A percentile compares a stretch with the other conserved stretches of the same genome.
Conservation (phyloP, 2,888 invertebrate genomes). For the Thera britannica region DNA sequence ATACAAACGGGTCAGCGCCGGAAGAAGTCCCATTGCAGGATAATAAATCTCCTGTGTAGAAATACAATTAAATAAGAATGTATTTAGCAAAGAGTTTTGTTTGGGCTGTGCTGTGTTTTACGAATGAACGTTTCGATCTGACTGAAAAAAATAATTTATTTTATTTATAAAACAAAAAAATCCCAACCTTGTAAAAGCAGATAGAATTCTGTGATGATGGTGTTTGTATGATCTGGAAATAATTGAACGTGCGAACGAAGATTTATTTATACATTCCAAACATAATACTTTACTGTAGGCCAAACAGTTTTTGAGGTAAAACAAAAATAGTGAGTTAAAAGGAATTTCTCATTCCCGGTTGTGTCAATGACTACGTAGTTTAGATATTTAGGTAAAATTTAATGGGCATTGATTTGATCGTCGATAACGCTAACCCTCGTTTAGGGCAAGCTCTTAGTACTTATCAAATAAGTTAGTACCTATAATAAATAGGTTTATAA, state of each 20-base stretch:
- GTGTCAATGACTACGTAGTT: background rate
- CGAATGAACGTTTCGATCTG: constrained; percentile 71
- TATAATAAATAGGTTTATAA: constrained; percentile 1
- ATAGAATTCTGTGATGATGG: constrained; percentile 21
- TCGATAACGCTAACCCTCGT: background rate
- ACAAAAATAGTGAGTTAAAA: background rate
- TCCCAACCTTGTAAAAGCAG: constrained; percentile 20
- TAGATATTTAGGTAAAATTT: background rate
- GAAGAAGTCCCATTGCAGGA: constrained; percentile 78
- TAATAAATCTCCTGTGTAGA: constrained; percentile 70
- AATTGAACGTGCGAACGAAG: background rate
- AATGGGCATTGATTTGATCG: background rate
- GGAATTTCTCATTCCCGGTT: background rate
- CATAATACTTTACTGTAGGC: too few species aligned
- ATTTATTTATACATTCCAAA: background rate
- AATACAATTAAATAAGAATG: constrained; percentile 9
- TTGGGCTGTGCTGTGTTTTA: constrained; percentile 29
- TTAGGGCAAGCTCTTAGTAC: background rate
- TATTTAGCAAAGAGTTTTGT: constrained; percentile 40
- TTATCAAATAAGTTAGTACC: constrained; percentile 9
- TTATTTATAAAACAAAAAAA: constrained; percentile 47
- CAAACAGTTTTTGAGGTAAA: too few species aligned
- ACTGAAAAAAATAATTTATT: constrained; percentile 56
- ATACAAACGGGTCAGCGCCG: constrained; percentile 65
- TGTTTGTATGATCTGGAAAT: constrained; percentile 15